Evolutionary conservation across 2,113 vertebrate species (phyloP).

Genomic region (Apodemus speciosus): DNA sequence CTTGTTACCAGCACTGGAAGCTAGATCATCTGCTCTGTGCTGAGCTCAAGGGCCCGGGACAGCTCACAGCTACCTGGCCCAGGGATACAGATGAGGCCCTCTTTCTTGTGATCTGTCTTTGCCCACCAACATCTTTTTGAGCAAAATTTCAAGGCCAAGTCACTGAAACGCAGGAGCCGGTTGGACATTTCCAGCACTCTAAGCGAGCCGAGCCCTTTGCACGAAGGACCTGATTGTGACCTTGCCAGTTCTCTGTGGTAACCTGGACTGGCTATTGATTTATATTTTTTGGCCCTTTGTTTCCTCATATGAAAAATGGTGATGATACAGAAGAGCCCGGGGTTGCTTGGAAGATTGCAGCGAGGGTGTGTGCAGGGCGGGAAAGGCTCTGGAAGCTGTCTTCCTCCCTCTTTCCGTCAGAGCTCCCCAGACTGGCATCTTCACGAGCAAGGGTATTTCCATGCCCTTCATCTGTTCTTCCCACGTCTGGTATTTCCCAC

Average conservation of each 20-base stretch:
- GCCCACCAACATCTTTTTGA: background rate
- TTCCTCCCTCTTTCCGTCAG: background rate
- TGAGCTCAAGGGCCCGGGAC: background rate
- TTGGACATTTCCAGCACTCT: background rate
- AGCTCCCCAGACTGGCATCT: background rate
- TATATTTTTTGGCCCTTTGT: background rate
- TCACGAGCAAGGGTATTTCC: background rate
- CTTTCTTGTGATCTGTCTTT: background rate
- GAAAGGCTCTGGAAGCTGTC: background rate
- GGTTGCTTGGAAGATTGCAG: background rate
- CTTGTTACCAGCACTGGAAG: background rate
- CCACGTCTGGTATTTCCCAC: background rate
- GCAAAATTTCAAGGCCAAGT: background rate
- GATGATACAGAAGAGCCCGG: background rate
- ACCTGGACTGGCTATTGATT: background rate
- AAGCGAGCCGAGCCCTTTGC: background rate
- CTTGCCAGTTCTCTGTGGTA: background rate
- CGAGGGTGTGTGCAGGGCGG: fast-evolving
- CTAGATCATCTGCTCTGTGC: background rate
- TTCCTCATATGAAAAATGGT: constrained; percentile 12
- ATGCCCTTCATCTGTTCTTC: background rate
- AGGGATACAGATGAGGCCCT: background rate
- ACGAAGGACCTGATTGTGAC: background rate
- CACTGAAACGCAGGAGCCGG: background rate
- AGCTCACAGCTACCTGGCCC: no score